Evolutionary conservation across 2,113 vertebrate genomes (phyloP).

Genomic region (Jaculus jaculus): DNA sequence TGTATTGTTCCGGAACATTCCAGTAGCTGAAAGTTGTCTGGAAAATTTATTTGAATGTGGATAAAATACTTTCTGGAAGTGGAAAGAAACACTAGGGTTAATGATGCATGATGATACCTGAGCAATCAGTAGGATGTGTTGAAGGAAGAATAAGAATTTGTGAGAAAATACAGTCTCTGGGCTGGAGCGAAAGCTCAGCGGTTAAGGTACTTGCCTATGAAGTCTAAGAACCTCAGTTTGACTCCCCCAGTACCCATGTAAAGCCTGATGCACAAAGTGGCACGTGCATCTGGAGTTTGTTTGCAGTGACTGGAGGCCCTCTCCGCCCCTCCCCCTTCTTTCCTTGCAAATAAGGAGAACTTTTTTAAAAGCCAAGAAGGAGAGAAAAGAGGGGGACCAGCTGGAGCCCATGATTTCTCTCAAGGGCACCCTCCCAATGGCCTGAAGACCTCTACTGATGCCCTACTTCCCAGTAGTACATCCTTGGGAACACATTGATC

Average conservation of each 20-base stretch:
- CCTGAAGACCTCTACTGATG: not conserved
- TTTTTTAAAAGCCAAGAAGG: not conserved
- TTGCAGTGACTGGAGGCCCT: no score
- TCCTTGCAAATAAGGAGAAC: no score
- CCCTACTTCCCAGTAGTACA: not conserved
- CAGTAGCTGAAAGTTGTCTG: conserved; percentile 8
- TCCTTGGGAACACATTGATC: not conserved
- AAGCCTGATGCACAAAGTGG: no score
- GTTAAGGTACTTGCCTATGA: no score
- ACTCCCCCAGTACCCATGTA: no score
- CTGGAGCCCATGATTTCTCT: not conserved
- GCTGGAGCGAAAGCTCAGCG: not conserved
- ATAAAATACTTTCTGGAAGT: conserved; percentile 83
- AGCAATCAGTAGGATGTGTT: not conserved
- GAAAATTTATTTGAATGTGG: conserved; percentile 80
- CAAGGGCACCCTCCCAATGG: no score
- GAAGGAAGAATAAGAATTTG: not conserved
- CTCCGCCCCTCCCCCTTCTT: no score
- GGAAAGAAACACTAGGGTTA: not conserved
- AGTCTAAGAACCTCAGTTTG: no score
- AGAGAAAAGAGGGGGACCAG: not conserved
- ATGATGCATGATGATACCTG: accelerated
- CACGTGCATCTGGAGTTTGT: not conserved
- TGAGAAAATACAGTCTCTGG: not conserved
- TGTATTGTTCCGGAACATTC: conserved; percentile 83